A percentile compares a stretch with the other conserved stretches of the same genome.
These are phyloP conservation scores for Catagonus wagneri DNA, from an alignment of 2,113 vertebrate genomes.

Conservation along the genomic window DNA sequence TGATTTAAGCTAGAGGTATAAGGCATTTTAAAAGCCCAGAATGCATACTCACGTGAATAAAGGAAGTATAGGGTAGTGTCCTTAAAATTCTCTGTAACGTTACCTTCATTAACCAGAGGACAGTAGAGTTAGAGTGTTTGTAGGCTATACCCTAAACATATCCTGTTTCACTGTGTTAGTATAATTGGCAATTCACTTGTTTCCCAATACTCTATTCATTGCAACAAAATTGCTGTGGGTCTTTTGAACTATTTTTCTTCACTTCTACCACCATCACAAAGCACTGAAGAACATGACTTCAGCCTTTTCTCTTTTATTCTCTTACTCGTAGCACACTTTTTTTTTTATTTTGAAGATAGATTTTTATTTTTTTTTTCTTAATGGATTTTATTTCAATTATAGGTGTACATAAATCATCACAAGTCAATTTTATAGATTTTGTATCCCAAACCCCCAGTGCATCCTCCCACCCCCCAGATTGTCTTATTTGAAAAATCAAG, in stretches of 20 bases:
- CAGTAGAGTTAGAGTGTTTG: neutral
- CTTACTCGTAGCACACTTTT: constrained; percentile 36
- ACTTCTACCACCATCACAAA: constrained; percentile 22
- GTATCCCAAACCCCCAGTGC: too few species aligned
- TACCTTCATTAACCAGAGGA: neutral
- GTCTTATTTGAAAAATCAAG: too few species aligned
- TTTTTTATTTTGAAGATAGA: too few species aligned
- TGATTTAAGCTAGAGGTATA: constrained; percentile 36
- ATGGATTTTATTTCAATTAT: too few species aligned
- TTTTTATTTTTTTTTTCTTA: too few species aligned
- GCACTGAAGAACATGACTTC: constrained; percentile 60
- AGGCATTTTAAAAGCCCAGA: constrained; percentile 1
- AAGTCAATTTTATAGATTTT: too few species aligned
- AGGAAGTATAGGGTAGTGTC: neutral
- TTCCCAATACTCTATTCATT: constrained; percentile 50
- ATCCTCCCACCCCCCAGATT: too few species aligned
- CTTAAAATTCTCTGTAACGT: neutral
- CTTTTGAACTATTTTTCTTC: constrained; percentile 67
- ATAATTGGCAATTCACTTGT: constrained; percentile 36
- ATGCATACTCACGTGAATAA: neutral
- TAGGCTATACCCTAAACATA: neutral
- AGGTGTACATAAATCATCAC: too few species aligned
- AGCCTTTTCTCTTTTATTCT: constrained; percentile 40
- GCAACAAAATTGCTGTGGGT: constrained; percentile 35
- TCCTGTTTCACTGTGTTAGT: neutral